Percentiles rank a stretch among this genome's conserved stretches.
Conservation (phyloP, 2,888 invertebrate species). For the Drosophila demipolita region DNA sequence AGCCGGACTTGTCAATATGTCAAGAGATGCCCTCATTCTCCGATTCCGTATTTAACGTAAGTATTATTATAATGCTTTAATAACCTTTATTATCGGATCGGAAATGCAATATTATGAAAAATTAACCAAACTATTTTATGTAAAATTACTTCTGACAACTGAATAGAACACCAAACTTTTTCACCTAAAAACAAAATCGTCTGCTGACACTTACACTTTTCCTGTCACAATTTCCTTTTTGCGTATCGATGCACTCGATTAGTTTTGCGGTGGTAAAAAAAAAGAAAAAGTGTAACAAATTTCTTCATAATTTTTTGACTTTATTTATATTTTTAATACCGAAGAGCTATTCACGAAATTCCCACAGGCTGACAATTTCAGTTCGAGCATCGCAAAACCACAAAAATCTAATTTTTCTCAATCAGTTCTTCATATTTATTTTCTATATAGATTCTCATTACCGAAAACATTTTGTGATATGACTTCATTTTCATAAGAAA, state of each 20-base stretch:
- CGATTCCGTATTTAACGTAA: slow-evolving; percentile 61
- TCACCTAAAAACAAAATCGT: background rate
- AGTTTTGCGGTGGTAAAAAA: background rate
- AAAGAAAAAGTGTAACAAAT: background rate
- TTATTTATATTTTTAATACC: background rate
- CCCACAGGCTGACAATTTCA: background rate
- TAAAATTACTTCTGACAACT: background rate
- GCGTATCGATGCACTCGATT: background rate
- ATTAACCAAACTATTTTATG: background rate
- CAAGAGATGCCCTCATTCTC: slow-evolving; percentile 56
- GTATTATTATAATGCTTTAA: slow-evolving; percentile 29
- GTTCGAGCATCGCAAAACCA: background rate
- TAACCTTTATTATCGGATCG: background rate
- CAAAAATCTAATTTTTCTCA: background rate
- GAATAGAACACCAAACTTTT: background rate
- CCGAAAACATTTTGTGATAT: background rate
- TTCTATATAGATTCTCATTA: background rate
- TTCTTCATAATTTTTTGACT: background rate
- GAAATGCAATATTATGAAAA: background rate
- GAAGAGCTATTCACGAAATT: background rate
- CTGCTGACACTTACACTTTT: background rate
- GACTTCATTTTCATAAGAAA: background rate
- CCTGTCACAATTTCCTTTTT: background rate
- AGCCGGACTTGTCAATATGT: slow-evolving; percentile 44
- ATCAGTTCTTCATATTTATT: background rate